Evolutionary conservation across 2,888 invertebrate species (phyloP).

Genomic region (Muschampia staudingeri): DNA sequence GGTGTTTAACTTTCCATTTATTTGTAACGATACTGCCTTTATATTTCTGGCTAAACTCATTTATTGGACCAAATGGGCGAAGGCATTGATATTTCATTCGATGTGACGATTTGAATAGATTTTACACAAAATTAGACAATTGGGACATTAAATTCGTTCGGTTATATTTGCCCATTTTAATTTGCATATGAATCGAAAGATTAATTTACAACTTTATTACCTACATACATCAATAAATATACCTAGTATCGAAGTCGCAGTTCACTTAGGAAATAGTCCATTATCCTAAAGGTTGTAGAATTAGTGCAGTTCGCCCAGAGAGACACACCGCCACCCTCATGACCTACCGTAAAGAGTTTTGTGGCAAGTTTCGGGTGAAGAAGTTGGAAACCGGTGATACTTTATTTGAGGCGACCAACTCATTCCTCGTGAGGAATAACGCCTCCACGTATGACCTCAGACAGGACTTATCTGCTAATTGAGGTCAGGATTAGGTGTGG

Average conservation of each 20-base stretch:
- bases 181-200: slow-evolving; percentile 35
- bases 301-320: too few relatives aligned
- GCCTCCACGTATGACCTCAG: too few relatives aligned
- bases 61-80: slow-evolving; percentile 23
- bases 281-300: too few relatives aligned
- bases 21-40: background rate
- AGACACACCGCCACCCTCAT: too few relatives aligned
- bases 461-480: too few relatives aligned
- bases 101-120: slow-evolving; percentile 39
- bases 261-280: background rate
- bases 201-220: background rate
- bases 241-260: background rate
- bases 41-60: slow-evolving; percentile 16
- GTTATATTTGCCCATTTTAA: slow-evolving; percentile 33
- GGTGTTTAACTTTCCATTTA: background rate
- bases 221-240: too few relatives aligned
- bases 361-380: too few relatives aligned
- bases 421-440: too few relatives aligned
- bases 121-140: slow-evolving; percentile 52
- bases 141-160: slow-evolving; percentile 38
- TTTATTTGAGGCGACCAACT: too few relatives aligned
- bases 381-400: too few relatives aligned
- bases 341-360: too few relatives aligned
- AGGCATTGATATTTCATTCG: slow-evolving; percentile 39
- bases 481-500: too few relatives aligned